These are phyloP conservation scores for Hyla sarda DNA, from an alignment of 2,113 vertebrate species.

Conservation along the genomic window DNA sequence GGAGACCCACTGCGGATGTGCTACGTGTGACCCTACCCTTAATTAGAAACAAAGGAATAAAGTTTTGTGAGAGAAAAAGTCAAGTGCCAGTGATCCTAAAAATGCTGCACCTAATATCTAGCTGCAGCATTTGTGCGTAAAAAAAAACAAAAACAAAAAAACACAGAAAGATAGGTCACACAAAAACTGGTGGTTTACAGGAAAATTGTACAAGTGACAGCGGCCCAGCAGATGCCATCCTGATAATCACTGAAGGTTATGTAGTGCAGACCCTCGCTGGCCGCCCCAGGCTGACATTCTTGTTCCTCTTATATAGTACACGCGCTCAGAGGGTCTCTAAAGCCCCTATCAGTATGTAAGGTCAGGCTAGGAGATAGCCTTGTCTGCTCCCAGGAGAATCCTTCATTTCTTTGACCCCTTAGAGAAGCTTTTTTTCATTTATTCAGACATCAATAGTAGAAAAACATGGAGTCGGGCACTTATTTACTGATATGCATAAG, in stretches of 20 bases:
- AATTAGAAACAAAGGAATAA: too few species aligned
- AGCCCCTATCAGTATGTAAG: not conserved
- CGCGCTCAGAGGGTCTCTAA: conserved; percentile 29
- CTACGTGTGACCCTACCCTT: too few species aligned
- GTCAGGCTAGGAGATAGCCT: conserved; percentile 20
- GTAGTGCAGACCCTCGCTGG: not conserved
- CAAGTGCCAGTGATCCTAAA: too few species aligned
- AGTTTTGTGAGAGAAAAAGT: too few species aligned
- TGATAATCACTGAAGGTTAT: not conserved
- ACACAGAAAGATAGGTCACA: too few species aligned
- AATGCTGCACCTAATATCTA: too few species aligned
- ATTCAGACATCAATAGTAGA: not conserved
- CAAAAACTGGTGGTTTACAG: too few species aligned
- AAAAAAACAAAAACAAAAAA: too few species aligned
- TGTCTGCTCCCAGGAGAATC: not conserved
- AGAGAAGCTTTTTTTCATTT: not conserved
- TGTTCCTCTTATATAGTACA: conserved; percentile 6
- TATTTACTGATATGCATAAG: not conserved
- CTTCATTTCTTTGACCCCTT: not conserved
- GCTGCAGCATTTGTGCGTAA: too few species aligned
- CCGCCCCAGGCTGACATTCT: conserved; percentile 36
- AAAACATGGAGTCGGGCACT: accelerated
- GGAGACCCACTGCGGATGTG: too few species aligned
- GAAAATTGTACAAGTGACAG: too few species aligned
- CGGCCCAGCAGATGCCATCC: too few species aligned